Conservation (phyloP, 1,140 invertebrate genomes). For the Notospermus geniculatus region DNA sequence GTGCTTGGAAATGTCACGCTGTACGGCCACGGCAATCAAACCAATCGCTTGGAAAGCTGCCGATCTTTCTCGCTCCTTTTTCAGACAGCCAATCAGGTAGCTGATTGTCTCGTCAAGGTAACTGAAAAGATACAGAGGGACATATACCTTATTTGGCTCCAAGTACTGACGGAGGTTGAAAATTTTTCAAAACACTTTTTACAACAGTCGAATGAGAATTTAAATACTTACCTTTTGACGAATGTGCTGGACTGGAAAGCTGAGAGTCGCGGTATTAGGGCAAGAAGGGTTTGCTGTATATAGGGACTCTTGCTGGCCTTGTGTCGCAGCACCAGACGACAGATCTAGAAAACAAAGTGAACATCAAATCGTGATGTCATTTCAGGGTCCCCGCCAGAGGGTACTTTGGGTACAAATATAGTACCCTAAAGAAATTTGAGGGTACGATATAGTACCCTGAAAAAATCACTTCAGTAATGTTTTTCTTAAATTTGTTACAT, state of each 20-base stretch:
- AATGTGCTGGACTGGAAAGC: slow-evolving; percentile 87
- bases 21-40: slow-evolving; percentile 83
- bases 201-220: too few species aligned
- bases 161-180: too few species aligned
- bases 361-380: too few species aligned
- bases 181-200: too few species aligned
- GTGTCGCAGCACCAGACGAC: slow-evolving; percentile 71
- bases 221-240: slow-evolving; percentile 51
- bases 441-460: too few species aligned
- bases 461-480: too few species aligned
- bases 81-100: slow-evolving; percentile 74
- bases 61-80: slow-evolving; percentile 73
- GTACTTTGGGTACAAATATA: too few species aligned
- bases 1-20: slow-evolving; percentile 73
- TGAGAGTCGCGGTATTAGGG: slow-evolving; percentile 88
- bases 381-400: too few species aligned
- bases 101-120: slow-evolving; percentile 75
- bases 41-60: slow-evolving; percentile 88
- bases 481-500: too few species aligned
- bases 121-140: slow-evolving; percentile 50
- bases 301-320: slow-evolving; percentile 70
- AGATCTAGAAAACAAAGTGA: too few species aligned
- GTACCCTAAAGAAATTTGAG: too few species aligned
- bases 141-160: too few species aligned
- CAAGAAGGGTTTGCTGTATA: slow-evolving; percentile 84